Evolutionary conservation across 2,888 invertebrate genomes (phyloP).

Genomic region (Drosophila mimetica): DNA sequence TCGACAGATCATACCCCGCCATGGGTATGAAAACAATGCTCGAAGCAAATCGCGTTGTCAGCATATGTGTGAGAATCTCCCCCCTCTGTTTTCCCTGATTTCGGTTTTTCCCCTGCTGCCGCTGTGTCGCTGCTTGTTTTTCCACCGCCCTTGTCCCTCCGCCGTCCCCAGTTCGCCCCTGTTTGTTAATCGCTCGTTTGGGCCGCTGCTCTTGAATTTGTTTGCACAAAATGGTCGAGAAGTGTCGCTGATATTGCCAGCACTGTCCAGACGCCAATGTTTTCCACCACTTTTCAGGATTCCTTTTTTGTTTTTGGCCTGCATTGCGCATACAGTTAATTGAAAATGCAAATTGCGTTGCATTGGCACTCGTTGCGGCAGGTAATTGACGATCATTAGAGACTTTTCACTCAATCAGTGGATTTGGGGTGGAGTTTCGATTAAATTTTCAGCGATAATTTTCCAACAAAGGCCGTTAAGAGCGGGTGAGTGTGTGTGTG

Average conservation of each 20-base stretch:
- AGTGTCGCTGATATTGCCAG: slow-evolving; percentile 53
- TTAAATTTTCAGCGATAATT: slow-evolving; percentile 51
- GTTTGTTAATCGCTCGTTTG: slow-evolving; percentile 57
- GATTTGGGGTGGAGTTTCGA: slow-evolving; percentile 45
- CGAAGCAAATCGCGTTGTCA: slow-evolving; percentile 16
- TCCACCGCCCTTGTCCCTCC: background rate
- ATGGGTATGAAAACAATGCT: slow-evolving; percentile 24
- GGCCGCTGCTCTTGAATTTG: slow-evolving; percentile 54
- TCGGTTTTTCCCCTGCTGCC: slow-evolving; percentile 7
- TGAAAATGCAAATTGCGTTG: slow-evolving; percentile 75
- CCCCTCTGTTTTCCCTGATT: slow-evolving; percentile 19
- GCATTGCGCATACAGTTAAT: slow-evolving; percentile 56
- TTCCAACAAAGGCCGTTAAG: slow-evolving; percentile 22
- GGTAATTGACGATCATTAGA: slow-evolving; percentile 51
- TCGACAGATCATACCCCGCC: slow-evolving; percentile 1
- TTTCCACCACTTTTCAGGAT: background rate
- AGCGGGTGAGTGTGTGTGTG: slow-evolving; percentile 4
- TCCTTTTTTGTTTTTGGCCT: slow-evolving; percentile 4
- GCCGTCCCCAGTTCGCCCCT: background rate
- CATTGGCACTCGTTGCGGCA: slow-evolving; percentile 14
- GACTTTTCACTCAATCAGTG: slow-evolving; percentile 48
- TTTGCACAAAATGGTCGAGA: slow-evolving; percentile 60
- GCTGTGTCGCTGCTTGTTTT: slow-evolving; percentile 20
- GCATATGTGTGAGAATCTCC: slow-evolving; percentile 21
- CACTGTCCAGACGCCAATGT: slow-evolving; percentile 6